Evolutionary conservation across 2,888 invertebrate species (phyloP), one percentile per base, ranked within the genome.

Genomic region (Athalia cordata): DNA sequence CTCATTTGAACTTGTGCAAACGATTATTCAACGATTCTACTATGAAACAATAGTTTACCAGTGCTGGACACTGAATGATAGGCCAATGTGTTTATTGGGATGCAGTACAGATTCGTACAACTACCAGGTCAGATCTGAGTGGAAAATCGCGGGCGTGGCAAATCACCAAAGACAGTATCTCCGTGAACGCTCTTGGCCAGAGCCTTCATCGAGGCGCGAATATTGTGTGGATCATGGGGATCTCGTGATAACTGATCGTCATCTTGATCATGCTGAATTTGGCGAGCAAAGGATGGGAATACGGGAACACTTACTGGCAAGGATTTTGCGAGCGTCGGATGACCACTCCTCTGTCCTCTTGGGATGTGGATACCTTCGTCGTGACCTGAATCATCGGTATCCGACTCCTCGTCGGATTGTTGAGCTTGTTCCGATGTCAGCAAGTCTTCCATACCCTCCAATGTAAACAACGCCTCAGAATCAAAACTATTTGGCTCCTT

Each of bases 131-230:
- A 96, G 91, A 96, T 95, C 92, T 95, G 95, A 81, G 96, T 96
- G 89, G 95, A 95, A 92, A 96, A 95, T 87, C 96, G 93, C 81
- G 96, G 96, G 81, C 95, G 93, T 64, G 98, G 98, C 87, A 97
- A 91, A 87, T 97, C 98, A 29, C 96, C 96, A 91, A 96, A 97
- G 83, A 96, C 95, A 45, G 94, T 92, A 90, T 97, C 96, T 80
- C 96, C 96, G 91, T 96, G 96, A 80, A 97, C 96, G 84, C 97
- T 97, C 85, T 95, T 95, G 29, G 97, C 97, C 85, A 98, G 91
- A n/a, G 97, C 97, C 90, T 96, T 96, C 89, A 98, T 97, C 89
- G 96, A 96, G 64, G 97, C 97, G 81, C 97, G 96, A 88, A 98
- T 97, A 89, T 97, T 96, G 81, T 94, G 93, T 50, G 95, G 93